Percentiles rank a stretch among this genome's conserved stretches.
Conservation (phyloP, 2,113 vertebrate species). For the Prionailurus bengalensis region DNA sequence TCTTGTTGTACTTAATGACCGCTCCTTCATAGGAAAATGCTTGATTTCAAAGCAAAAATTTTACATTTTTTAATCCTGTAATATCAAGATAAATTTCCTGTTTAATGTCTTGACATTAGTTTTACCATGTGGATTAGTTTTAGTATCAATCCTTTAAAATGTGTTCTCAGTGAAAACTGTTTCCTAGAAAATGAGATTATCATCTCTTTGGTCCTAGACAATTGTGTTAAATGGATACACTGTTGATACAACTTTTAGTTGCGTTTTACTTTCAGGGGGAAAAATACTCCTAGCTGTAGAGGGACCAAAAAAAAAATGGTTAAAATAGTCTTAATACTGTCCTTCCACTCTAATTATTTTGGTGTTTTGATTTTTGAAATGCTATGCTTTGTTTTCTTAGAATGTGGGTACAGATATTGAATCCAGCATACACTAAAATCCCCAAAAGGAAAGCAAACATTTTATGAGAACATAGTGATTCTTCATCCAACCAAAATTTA, state of each 20-base stretch:
- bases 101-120: conserved; percentile 35
- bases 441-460: background rate
- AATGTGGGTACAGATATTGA: background rate
- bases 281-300: background rate
- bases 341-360: background rate
- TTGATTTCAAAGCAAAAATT: conserved; percentile 40
- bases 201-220: conserved; percentile 7
- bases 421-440: background rate
- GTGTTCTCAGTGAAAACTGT: conserved; percentile 53
- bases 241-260: background rate
- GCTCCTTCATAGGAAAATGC: background rate
- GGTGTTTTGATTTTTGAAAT: conserved; percentile 14
- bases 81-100: conserved; percentile 49
- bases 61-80: conserved; percentile 44
- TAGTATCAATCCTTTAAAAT: conserved; percentile 2
- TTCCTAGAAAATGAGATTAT: conserved; percentile 27
- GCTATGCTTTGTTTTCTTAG: background rate
- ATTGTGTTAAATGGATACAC: conserved; percentile 41
- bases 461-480: background rate
- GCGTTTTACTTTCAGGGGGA: background rate
- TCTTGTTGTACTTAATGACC: background rate
- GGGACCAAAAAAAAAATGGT: background rate
- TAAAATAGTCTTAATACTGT: conserved; percentile 15
- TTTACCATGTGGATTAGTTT: conserved; percentile 21
- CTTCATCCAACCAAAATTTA: background rate